Evolutionary conservation across 2,888 invertebrate species (phyloP).

Genomic region (Agonopterix subpropinquella): DNA sequence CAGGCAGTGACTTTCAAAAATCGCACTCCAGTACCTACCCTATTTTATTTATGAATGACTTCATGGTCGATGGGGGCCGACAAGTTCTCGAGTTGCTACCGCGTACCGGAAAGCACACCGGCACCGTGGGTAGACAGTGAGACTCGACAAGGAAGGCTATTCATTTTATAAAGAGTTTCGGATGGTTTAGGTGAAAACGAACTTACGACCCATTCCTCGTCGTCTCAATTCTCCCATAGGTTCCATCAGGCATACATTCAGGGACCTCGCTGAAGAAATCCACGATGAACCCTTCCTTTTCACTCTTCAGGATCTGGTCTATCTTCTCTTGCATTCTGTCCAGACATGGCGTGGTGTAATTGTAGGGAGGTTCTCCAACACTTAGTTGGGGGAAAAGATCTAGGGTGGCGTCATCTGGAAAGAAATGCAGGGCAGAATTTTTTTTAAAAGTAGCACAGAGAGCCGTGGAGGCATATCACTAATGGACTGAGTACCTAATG

Average conservation of each 20-base stretch:
- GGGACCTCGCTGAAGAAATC: slow-evolving; percentile 37
- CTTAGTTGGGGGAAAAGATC: slow-evolving; percentile 43
- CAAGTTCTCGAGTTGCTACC: too few relatives aligned
- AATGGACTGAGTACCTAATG: too few relatives aligned
- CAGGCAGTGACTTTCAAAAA: too few relatives aligned
- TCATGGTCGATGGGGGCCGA: too few relatives aligned
- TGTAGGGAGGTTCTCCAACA: slow-evolving; percentile 37
- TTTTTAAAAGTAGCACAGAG: not conserved
- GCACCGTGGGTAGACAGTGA: too few relatives aligned
- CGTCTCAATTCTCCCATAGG: slow-evolving; percentile 33
- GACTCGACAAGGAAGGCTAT: too few relatives aligned
- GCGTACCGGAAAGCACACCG: too few relatives aligned
- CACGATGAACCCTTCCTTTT: slow-evolving; percentile 43
- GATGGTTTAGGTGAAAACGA: not conserved
- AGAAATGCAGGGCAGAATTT: not conserved
- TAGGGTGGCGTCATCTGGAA: slow-evolving; percentile 38
- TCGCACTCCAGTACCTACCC: too few relatives aligned
- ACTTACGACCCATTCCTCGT: slow-evolving; percentile 46
- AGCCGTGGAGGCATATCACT: too few relatives aligned
- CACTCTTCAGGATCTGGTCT: slow-evolving; percentile 34
- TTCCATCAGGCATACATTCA: slow-evolving; percentile 56
- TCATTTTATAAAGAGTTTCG: too few relatives aligned
- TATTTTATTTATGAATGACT: too few relatives aligned
- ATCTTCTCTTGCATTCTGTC: slow-evolving; percentile 28
- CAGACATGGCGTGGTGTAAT: slow-evolving; percentile 53